A percentile compares a stretch with the other conserved stretches of the same genome.
Conservation (phyloP, 2,797 vertebrate genomes). For the Chelmon rostratus region DNA sequence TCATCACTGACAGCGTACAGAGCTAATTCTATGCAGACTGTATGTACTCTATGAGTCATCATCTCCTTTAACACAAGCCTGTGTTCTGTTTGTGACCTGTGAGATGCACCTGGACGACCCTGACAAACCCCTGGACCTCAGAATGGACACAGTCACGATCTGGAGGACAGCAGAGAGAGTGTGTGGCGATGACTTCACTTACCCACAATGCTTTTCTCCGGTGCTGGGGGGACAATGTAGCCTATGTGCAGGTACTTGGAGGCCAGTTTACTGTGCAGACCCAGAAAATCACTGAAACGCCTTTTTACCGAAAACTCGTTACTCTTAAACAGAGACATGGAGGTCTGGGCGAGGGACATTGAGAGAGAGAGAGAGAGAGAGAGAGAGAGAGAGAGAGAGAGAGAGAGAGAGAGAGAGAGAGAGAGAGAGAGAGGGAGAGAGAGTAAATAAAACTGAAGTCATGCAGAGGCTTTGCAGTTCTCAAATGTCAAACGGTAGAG, state of each 20-base stretch:
- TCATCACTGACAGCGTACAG: background rate
- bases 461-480: background rate
- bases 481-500: background rate
- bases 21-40: background rate
- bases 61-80: background rate
- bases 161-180: background rate
- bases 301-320: constrained; percentile 93
- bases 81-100: background rate
- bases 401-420: background rate
- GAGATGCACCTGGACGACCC: background rate
- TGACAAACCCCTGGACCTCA: background rate
- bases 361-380: background rate
- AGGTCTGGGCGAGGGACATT: constrained; percentile 82
- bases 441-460: background rate
- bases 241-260: constrained; percentile 95
- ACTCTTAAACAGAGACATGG: constrained; percentile 90
- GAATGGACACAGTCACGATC: background rate
- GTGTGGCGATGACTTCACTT: constrained; percentile 67
- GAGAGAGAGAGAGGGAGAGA: background rate
- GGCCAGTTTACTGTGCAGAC: constrained; percentile 95
- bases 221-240: constrained; percentile 96
- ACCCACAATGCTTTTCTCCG: constrained; percentile 99
- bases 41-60: background rate
- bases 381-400: background rate
- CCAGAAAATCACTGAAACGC: constrained; percentile 98